Evolutionary conservation across 1,140 invertebrate species (phyloP), one percentile per base, ranked within the genome.

Genomic region (Cardiocondyla obscurior): DNA sequence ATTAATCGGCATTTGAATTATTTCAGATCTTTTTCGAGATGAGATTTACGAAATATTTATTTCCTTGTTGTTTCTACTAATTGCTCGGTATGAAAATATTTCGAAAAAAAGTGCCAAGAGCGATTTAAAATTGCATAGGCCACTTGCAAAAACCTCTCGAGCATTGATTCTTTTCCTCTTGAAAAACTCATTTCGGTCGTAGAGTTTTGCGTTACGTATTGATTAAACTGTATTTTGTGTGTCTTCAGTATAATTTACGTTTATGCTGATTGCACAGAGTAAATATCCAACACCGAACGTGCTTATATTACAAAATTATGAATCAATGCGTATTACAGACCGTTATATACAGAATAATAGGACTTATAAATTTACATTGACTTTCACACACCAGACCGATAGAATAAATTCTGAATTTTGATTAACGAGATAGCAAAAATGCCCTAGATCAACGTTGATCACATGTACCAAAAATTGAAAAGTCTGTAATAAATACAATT

Each of bases 151-250:
- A n/a, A 0, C 16, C 16, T 10, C 57, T 22, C 30, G 30, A 28
- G 39, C 14, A 30, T 70, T 19, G 33, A 19, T 58, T 58, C 28
- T 49, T 51, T 64, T 25, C 19, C 44, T 64, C 72, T 62, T 39
- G 30, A 76, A 76, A 76, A 76, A 64, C 57, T 76, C 57, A 76
- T 76, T 76, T 76, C 30, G 2, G 6, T 28, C 28, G 16, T 0
- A n/a, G 49, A 14, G 57, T 7, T 36, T 62, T 19, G 28, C 42
- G 14, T 49, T 74, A 14, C 28, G 19, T 49, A 64, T 76, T 42
- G 72, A 76, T 76, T 49, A 60, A 33, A 64, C 42, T 19, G 5
- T 1, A 1, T 49, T 62, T 76, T 16, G 14, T 36, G 57, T 64
- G 30, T 42, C 44, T 49, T 49, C 58, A 12, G 44, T 22, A 51